These are phyloP conservation scores for Orthonyx spaldingii DNA, from an alignment of 2,113 vertebrate genomes.

Conservation along the genomic window DNA sequence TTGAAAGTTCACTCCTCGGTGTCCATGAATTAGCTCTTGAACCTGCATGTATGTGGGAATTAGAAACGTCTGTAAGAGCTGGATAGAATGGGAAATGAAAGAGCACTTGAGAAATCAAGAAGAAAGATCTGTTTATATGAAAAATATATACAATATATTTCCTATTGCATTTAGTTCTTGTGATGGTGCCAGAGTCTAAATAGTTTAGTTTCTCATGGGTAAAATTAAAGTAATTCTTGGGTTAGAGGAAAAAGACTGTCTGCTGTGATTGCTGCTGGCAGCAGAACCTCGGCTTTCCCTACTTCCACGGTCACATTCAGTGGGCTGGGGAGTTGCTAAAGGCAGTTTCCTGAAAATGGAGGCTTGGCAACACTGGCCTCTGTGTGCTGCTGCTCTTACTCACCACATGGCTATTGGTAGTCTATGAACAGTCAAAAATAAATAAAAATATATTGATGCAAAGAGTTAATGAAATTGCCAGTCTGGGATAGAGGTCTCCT, in stretches of 20 bases:
- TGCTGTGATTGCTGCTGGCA: constrained; percentile 1
- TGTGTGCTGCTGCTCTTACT: not conserved
- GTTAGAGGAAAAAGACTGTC: not conserved
- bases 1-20: not conserved
- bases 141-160: not conserved
- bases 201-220: constrained; percentile 1
- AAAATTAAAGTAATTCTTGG: constrained; percentile 1
- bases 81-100: not conserved
- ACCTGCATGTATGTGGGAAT: not conserved
- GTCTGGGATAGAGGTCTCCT: not conserved
- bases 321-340: not conserved
- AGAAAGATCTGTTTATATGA: not conserved
- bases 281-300: not conserved
- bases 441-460: constrained; percentile 7
- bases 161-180: not conserved
- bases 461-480: constrained; percentile 11
- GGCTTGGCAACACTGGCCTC: not conserved
- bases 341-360: not conserved
- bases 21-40: not conserved
- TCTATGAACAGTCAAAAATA: not conserved
- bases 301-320: not conserved
- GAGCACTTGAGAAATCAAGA: not conserved
- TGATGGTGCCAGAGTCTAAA: not conserved
- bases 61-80: not conserved
- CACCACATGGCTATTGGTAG: not conserved